Evolutionary conservation across 2,888 invertebrate genomes (phyloP), one percentile per base, ranked within the genome.

Genomic region (Polydrusus cervinus): DNA sequence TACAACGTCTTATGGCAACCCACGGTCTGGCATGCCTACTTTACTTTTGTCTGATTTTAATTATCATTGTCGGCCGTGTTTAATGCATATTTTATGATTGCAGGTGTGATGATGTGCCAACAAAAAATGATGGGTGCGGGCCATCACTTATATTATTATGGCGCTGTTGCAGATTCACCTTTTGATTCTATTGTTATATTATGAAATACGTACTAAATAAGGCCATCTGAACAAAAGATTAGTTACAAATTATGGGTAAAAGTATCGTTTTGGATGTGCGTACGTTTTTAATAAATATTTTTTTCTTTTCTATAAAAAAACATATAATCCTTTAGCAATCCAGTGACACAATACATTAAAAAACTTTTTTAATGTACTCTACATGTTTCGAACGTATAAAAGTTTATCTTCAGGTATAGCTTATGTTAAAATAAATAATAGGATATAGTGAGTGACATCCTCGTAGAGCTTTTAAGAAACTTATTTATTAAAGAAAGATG

Each of bases 21-120:
- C 53, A 66, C 66, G 49, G 53, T 20, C 38, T 53, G 66, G 38
- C 66, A 38, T 51, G 66, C 66, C 66, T 66, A 66, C 66, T 66
- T 66, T 66, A 66, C 66, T 66, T 66, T 66, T 66, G 53, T 66
- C 66, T 53, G 66, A 40, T 66, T 66, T 66, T 66, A 66, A 66
- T 66, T 66, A 66, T 40, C 53, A 66, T 66, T 51, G 66, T 53
- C 40, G 40, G 66, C 34, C 53, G 34, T 64, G 53, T 53, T 51
- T 53, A 66, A 53, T 53, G 53, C 66, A 66, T 66, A 66, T 66
- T 66, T 53, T 38, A 67, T 38, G 30, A 64, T 30, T 64, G 64
- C 64, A 64, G 64, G 64, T 64, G 64, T 47, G 64, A 64, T 64
- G 64, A 64, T 47, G 49, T 49, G 64, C 49, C 11, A 49, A 64